phyloP scores from a whole-genome alignment of 2,797 vertebrate genomes.

The Malurus splendens region DNA sequence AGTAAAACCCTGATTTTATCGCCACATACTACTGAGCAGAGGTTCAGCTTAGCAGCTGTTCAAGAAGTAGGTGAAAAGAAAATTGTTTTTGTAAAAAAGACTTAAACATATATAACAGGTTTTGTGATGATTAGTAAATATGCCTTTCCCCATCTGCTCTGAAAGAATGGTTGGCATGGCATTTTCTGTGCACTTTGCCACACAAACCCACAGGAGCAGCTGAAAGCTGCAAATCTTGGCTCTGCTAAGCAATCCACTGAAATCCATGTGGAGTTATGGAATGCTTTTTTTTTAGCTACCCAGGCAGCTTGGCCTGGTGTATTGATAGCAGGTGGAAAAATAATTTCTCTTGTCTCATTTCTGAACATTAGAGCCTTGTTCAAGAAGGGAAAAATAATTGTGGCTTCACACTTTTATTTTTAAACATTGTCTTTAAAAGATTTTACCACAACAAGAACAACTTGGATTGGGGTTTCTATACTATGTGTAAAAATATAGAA shows the following conservation, averaged over 20 bases:
- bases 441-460: background rate
- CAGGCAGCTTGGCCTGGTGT: background rate
- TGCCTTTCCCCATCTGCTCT: background rate
- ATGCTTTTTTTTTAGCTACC: slow-evolving; percentile 7
- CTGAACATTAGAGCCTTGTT: background rate
- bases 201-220: slow-evolving; percentile 7
- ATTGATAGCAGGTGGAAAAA: slow-evolving; percentile 29
- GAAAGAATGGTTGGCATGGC: slow-evolving; percentile 20
- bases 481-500: slow-evolving; percentile 8
- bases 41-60: background rate
- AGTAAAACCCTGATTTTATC: background rate
- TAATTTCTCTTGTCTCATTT: slow-evolving; percentile 1
- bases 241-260: slow-evolving; percentile 11
- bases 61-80: background rate
- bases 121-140: slow-evolving; percentile 6
- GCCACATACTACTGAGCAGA: background rate
- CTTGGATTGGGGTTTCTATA: background rate
- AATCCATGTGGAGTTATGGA: slow-evolving; percentile 9
- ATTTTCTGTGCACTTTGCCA: slow-evolving; percentile 25
- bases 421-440: background rate
- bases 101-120: background rate
- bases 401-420: background rate
- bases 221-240: slow-evolving; percentile 49
- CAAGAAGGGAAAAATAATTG: background rate
- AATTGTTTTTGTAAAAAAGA: background rate